Base-by-base conservation (phyloP, 1,140 invertebrate genomes). In the Elysia chlorotica region DNA sequence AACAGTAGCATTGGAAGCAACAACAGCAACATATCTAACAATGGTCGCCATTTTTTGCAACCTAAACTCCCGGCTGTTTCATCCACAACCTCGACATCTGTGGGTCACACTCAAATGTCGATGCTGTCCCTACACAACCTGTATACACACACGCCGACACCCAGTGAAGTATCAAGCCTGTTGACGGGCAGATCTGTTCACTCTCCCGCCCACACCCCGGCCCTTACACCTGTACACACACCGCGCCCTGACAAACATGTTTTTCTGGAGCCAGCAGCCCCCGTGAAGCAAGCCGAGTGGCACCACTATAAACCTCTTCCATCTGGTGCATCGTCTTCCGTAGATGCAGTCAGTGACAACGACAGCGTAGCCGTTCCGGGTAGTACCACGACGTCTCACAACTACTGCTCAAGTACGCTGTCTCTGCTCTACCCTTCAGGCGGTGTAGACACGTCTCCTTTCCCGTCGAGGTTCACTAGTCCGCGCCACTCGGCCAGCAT, bases 141-240 rank as follows among this genome's bases (percentile, higher is more conserved):
- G n/a, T 79, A 84, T 62, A 83, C 76, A 2, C 77, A 81, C 59
- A 85, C 86, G 0, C 85, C 86, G 2, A 84, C 86, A 21, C 85
- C 82, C 1, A 86, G 83, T 75, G 86, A 87, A 48, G 73, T 85
- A 23, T 86, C 86, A 41, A 85, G 78, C 61, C 86, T 87, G 33
- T 56, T 68, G 0, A 21, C 67, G 1, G 17, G 72, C 6, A 6
- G 19, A 48, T 28, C 56, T 19, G 6, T 25, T 6, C 10, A 59
- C 10, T 25, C 56, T 59, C 56, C 17, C 10, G 23, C 57, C 30
- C 59, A 41, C 28, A 23, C 28, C 36, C 33, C 65, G 37, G 37
- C 23, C 33, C n/a, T 36, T 71, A 65, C 35, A 74, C 74, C 37
- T 38, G 62, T 38, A 37, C 69, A 53, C 30, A 65, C 35, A 62